These are phyloP conservation scores for Podarcis siculus DNA, from an alignment of 2,797 vertebrate species.

Conservation along the genomic window DNA sequence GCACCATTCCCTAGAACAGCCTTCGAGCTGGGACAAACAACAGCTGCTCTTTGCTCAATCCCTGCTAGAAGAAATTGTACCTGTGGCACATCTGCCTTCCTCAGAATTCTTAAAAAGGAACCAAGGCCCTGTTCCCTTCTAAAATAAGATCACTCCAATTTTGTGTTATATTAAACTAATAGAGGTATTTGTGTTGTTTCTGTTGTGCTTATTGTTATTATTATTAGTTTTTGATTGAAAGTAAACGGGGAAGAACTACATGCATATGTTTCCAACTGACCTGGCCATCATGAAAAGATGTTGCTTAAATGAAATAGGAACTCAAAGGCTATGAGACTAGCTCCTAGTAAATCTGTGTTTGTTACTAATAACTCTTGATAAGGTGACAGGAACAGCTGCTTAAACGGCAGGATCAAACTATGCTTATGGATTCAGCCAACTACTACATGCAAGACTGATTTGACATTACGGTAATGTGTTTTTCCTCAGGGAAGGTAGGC, in stretches of 20 bases:
- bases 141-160: neutral
- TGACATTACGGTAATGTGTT: slow-evolving; percentile 50
- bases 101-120: neutral
- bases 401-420: slow-evolving; percentile 36
- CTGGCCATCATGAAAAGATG: neutral
- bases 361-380: slow-evolving; percentile 41
- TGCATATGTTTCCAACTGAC: neutral
- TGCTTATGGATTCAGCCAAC: slow-evolving; percentile 37
- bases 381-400: slow-evolving; percentile 64
- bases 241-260: neutral
- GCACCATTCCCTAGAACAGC: neutral
- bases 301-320: neutral
- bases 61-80: neutral
- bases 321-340: too few species aligned
- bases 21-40: neutral
- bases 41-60: neutral
- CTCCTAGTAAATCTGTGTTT: neutral
- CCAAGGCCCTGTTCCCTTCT: neutral
- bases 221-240: neutral
- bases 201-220: too few species aligned
- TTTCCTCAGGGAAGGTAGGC: slow-evolving; percentile 57
- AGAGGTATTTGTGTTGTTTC: neutral
- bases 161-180: neutral
- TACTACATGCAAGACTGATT: neutral
- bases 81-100: neutral